Evolutionary conservation across 2,888 invertebrate species (phyloP).

Genomic region (Aporophyla lueneburgensis): DNA sequence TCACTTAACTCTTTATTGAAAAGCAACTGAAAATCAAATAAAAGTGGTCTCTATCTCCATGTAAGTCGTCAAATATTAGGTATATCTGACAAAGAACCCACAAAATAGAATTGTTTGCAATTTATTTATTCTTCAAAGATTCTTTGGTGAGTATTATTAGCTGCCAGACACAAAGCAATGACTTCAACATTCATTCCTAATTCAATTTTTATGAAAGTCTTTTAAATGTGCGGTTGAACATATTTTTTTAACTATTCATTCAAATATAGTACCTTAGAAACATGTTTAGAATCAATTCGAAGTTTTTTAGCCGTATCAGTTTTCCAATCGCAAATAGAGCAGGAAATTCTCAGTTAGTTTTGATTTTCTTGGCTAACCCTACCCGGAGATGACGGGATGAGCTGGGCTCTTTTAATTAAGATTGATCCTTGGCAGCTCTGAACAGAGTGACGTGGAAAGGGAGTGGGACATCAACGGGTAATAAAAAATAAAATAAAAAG

Average conservation of each 20-base stretch:
- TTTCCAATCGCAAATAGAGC: neutral
- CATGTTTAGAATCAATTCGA: neutral
- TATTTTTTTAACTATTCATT: neutral
- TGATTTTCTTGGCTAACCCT: neutral
- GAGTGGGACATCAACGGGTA: too few relatives aligned
- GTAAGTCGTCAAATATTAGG: slow-evolving; percentile 7
- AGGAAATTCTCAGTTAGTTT: neutral
- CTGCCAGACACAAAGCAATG: neutral
- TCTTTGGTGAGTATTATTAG: neutral
- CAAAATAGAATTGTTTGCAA: slow-evolving; percentile 28
- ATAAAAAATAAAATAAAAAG: too few relatives aligned
- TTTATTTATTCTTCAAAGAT: slow-evolving; percentile 20
- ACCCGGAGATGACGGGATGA: too few relatives aligned
- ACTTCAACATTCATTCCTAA: neutral
- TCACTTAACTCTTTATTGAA: neutral
- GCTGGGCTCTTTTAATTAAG: too few relatives aligned
- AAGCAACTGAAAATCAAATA: slow-evolving; percentile 26
- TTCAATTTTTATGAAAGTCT: neutral
- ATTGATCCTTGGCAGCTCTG: too few relatives aligned
- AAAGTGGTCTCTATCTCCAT: slow-evolving; percentile 23
- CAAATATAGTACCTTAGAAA: neutral
- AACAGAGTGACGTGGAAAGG: too few relatives aligned
- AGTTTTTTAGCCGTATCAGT: neutral
- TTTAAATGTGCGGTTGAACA: neutral
- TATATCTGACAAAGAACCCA: neutral